A percentile compares a stretch with the other conserved stretches of the same genome.
Evolutionary conservation across 2,797 vertebrate genomes (phyloP).

Genomic region (Pygocentrus nattereri): DNA sequence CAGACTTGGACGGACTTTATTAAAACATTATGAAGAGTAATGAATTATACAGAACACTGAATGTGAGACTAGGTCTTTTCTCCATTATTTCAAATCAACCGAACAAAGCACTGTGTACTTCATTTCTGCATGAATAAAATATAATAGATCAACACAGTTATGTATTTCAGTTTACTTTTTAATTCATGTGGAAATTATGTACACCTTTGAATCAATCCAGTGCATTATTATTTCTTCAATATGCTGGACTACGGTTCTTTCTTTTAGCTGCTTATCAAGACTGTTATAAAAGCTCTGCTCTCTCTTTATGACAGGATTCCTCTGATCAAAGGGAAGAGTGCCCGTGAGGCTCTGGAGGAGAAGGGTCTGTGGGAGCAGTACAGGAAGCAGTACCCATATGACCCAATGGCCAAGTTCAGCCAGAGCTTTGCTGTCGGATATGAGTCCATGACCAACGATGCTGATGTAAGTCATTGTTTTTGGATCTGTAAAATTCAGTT

Average conservation of each 20-base stretch:
- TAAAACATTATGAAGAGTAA: too few relatives aligned
- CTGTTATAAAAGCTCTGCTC: background rate
- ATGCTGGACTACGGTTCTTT: background rate
- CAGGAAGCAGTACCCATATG: conserved; percentile 59
- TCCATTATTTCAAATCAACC: too few relatives aligned
- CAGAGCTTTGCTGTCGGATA: conserved; percentile 25
- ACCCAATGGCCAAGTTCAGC: conserved; percentile 65
- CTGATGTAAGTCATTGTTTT: conserved; percentile 72
- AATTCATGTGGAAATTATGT: too few relatives aligned
- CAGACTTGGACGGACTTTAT: background rate
- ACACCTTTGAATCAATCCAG: too few relatives aligned
- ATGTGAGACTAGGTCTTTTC: too few relatives aligned
- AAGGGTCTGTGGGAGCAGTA: conserved; percentile 72
- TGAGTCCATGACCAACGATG: conserved; percentile 77
- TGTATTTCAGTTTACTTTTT: too few relatives aligned
- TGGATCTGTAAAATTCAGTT: too few relatives aligned
- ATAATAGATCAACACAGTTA: too few relatives aligned
- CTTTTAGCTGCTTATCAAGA: background rate
- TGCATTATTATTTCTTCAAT: background rate
- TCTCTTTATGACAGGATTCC: conserved; percentile 69
- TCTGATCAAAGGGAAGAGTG: conserved; percentile 79
- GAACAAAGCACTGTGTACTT: too few relatives aligned
- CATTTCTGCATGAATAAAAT: too few relatives aligned
- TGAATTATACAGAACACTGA: too few relatives aligned
- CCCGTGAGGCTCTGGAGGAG: conserved; percentile 73